Base-by-base conservation (phyloP, 2,113 vertebrate species). In the Paramisgurnus dabryanus region DNA sequence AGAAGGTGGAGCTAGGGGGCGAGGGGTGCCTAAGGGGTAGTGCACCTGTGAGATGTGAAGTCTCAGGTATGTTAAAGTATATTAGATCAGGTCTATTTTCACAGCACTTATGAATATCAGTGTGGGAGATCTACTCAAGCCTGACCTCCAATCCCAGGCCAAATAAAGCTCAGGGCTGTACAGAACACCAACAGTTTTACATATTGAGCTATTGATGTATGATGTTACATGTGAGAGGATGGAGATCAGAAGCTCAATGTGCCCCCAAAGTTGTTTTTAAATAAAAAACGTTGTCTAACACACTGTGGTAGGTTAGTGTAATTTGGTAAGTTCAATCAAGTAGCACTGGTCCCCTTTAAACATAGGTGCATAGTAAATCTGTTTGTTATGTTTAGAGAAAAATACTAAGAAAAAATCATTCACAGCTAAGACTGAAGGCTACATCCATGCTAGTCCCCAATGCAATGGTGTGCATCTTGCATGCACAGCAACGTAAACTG, bases 31-130 rank as follows among this genome's bases (percentile, higher is more conserved):
- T 64, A 55, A 61, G 63, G 83, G 50, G 5, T 12, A 66, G 58
- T 49, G 22, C 80, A 82, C 83, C 83, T 82, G 83, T 41, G 60
- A 8, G 55, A 43, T 67, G 43, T 7, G 18, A 71, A 68, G 49
- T 75, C 47, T 45, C 61, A 63, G 53, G 65, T 63, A 67, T 53
- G 47, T 64, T 40, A 18, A 55, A 34, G 39, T 79, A n/a, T 17
- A 34, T 67, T 40, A 60, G 50, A 67, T 67, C 53, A 49, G 22
- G 1, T 58, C 43, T 34, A 22, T 74, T 67, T 22, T 75, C 58
- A 74, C 39, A 43, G 22, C 64, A 63, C 40, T 73, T 49, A 67
- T 75, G 57, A 65, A 74, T 67, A 49, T 55, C 43, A 61, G 53
- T 40, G 45, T 34, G 67, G 10, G 67, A 81, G 82, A 78, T 58